phyloP scores from a whole-genome alignment of 2,113 vertebrate genomes.

The Trichechus manatus region DNA sequence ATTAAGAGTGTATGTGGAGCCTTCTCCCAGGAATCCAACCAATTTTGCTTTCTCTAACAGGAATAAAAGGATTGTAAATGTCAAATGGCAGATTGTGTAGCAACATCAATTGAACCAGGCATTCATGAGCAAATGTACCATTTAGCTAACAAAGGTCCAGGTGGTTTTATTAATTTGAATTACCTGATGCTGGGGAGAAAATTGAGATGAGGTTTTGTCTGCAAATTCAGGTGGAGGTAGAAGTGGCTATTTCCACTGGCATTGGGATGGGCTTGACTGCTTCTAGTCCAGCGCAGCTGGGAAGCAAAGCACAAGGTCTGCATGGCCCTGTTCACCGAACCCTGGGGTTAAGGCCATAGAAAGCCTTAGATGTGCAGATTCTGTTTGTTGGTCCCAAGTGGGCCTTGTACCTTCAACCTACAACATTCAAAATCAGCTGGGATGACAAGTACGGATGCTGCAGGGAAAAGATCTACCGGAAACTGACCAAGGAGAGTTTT shows the following conservation, averaged over 20 bases:
- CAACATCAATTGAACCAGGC: conserved; percentile 66
- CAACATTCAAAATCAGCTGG: not conserved
- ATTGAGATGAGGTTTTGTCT: not conserved
- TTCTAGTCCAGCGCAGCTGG: too few relatives aligned
- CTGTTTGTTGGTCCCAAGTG: not conserved
- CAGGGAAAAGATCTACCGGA: not conserved
- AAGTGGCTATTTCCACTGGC: not conserved
- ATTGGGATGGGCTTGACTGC: fast-evolving
- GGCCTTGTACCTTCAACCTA: not conserved
- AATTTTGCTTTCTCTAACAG: conserved; percentile 85
- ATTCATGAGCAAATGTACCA: conserved; percentile 49
- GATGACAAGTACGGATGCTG: not conserved
- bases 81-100: conserved; percentile 72
- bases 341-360: not conserved
- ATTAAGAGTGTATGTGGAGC: conserved; percentile 74
- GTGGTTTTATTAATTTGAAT: conserved; percentile 76
- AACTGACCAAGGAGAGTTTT: not conserved
- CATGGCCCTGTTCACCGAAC: fast-evolving
- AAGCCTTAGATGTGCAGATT: not conserved
- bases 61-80: conserved; percentile 83
- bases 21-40: conserved; percentile 84
- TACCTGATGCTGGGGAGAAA: conserved; percentile 15
- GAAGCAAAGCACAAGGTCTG: not conserved
- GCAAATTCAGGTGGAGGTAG: not conserved
- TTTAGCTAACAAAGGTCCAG: conserved; percentile 75